Conservation (phyloP, 92 coral and sea anemone species). For the Palythoa heliodiscus region DNA sequence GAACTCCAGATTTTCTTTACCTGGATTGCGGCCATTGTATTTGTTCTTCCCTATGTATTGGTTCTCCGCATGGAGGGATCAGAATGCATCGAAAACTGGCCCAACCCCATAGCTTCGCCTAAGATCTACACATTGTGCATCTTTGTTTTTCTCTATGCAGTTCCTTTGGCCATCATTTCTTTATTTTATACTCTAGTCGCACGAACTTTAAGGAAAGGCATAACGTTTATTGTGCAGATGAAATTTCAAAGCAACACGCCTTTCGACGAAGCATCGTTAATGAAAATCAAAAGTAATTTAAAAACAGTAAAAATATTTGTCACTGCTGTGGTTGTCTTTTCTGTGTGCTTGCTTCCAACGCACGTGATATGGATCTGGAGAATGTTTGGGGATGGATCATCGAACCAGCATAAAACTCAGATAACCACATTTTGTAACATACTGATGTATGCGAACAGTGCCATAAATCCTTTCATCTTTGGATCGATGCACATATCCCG, state of each 20-base stretch:
- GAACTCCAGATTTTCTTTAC: constrained; percentile 46
- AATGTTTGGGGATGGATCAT: constrained; percentile 42
- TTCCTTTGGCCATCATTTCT: constrained; percentile 37
- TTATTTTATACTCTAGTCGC: constrained; percentile 41
- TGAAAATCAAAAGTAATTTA: constrained; percentile 41
- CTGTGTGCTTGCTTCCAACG: constrained; percentile 51
- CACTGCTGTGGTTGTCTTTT: constrained; percentile 49
- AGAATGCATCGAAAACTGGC: constrained; percentile 65
- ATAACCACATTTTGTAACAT: constrained; percentile 47
- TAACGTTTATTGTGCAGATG: constrained; percentile 16
- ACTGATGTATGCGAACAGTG: constrained; percentile 52
- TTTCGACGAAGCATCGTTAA: constrained; percentile 16
- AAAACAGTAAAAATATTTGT: constrained; percentile 47
- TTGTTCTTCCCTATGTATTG: constrained; percentile 60
- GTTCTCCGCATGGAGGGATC: constrained; percentile 43
- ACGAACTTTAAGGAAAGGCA: constrained; percentile 19
- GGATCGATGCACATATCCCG: constrained; percentile 40
- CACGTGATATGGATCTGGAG: constrained; percentile 60
- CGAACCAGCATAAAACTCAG: constrained; percentile 28
- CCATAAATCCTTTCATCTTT: constrained; percentile 62
- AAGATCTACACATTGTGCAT: constrained; percentile 21
- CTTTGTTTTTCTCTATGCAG: constrained; percentile 30
- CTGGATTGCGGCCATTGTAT: constrained; percentile 59
- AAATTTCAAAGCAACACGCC: constrained; percentile 1
- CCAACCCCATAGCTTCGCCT: constrained; percentile 37